A percentile compares a stretch with the other conserved stretches of the same genome.
These are phyloP conservation scores for Steromphala cineraria DNA, from an alignment of 2,888 invertebrate species.

Conservation along the genomic window DNA sequence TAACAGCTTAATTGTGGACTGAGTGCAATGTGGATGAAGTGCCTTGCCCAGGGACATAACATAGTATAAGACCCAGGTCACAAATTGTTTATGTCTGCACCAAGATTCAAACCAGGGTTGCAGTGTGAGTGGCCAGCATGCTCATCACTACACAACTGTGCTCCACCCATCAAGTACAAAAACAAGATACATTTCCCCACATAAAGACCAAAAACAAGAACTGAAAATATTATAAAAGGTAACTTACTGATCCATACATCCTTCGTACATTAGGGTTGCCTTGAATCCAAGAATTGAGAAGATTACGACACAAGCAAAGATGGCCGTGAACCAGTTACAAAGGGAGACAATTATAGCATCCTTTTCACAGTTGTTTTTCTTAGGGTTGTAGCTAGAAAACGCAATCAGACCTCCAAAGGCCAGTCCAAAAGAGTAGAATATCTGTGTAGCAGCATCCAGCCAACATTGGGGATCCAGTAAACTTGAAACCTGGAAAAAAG, in stretches of 20 bases:
- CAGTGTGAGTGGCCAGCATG: no score
- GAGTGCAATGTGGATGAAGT: no score
- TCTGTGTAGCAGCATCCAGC: conserved; percentile 97
- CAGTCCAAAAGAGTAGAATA: conserved; percentile 95
- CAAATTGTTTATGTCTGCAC: no score
- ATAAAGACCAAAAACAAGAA: no score
- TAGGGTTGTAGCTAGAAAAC: conserved; percentile 95
- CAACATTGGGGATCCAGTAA: conserved; percentile 91
- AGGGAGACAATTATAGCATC: conserved; percentile 92
- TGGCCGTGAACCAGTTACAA: conserved; percentile 94
- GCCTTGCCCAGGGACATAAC: no score
- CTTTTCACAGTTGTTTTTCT: conserved; percentile 94
- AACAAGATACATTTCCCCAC: no score
- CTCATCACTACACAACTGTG: no score
- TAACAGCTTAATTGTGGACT: no score
- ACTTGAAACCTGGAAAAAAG: conserved; percentile 84
- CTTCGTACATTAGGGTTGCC: conserved; percentile 79
- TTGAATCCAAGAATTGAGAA: conserved; percentile 97
- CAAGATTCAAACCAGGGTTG: no score
- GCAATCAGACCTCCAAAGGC: conserved; percentile 97
- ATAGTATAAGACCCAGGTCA: no score
- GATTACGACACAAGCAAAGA: conserved; percentile 95
- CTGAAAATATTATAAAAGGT: no score
- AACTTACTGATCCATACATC: conserved; percentile 62
- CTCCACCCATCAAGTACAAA: no score